Conservation (phyloP, 2,113 vertebrate genomes). For the Solea solea region DNA sequence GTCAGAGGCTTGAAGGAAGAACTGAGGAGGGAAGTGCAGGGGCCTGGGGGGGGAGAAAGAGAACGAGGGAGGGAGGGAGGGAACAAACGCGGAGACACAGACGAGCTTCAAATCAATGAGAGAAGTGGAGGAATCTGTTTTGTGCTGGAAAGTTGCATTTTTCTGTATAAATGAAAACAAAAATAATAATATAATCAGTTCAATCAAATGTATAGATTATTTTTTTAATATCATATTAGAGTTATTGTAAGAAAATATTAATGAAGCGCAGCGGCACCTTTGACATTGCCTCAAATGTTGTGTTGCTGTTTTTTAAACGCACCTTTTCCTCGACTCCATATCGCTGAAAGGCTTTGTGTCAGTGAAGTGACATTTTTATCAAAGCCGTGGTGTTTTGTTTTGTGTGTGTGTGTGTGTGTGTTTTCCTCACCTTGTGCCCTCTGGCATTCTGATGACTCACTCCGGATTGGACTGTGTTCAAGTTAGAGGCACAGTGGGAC, state of each 20-base stretch:
- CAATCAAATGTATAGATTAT: too few relatives aligned
- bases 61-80: conserved; percentile 18
- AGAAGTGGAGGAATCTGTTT: conserved; percentile 46
- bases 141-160: background rate
- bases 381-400: conserved; percentile 1
- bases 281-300: background rate
- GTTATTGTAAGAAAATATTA: background rate
- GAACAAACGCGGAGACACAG: conserved; percentile 33
- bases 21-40: conserved; percentile 60
- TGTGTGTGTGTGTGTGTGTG: background rate
- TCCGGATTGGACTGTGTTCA: conserved; percentile 44
- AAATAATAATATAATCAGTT: too few relatives aligned
- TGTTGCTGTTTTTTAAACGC: background rate
- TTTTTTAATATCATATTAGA: too few relatives aligned
- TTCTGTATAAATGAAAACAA: background rate
- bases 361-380: conserved; percentile 19
- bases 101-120: conserved; percentile 58
- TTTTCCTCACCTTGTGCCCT: conserved; percentile 33
- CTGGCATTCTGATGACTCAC: conserved; percentile 58
- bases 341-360: background rate
- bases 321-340: background rate
- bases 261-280: background rate
- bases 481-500: conserved; percentile 37
- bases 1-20: conserved; percentile 75
- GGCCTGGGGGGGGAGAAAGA: conserved; percentile 16